A percentile compares a stretch with the other conserved stretches of the same genome.
These are phyloP conservation scores for Eristalis tenax DNA, from an alignment of 2,888 invertebrate genomes.

Conservation along the genomic window DNA sequence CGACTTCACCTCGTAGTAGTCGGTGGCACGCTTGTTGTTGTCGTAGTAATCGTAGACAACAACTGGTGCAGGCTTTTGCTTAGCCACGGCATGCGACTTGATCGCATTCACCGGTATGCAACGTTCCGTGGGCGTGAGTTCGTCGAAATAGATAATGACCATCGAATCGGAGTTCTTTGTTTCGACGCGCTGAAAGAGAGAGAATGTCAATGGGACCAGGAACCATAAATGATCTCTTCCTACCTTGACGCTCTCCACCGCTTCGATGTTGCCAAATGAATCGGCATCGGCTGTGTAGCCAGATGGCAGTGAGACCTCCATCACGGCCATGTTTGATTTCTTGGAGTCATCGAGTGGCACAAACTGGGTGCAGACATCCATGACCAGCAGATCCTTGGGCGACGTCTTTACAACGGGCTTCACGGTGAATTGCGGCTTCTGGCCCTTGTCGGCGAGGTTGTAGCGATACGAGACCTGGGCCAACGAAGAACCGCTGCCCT, in stretches of 20 bases:
- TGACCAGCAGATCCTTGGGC: constrained; percentile 89
- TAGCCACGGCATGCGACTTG: constrained; percentile 91
- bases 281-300: constrained; percentile 93
- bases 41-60: constrained; percentile 95
- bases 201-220: constrained; percentile 82
- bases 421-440: constrained; percentile 92
- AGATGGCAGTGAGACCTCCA: constrained; percentile 94
- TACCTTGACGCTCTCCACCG: constrained; percentile 81
- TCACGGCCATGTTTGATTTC: constrained; percentile 92
- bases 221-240: background rate
- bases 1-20: constrained; percentile 81
- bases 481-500: constrained; percentile 90
- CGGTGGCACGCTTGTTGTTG: constrained; percentile 82
- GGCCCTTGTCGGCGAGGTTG: constrained; percentile 92
- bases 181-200: constrained; percentile 84
- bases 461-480: constrained; percentile 91
- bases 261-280: constrained; percentile 84
- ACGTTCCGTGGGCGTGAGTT: constrained; percentile 84
- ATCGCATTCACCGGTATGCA: constrained; percentile 93
- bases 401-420: constrained; percentile 93
- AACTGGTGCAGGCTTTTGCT: constrained; percentile 92
- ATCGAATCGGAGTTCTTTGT: constrained; percentile 85
- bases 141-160: constrained; percentile 88
- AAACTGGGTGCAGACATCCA: constrained; percentile 91
- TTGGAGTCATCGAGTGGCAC: constrained; percentile 79